Base-by-base conservation (phyloP, 2,888 invertebrate genomes). In the Standfussiana lucernea region DNA sequence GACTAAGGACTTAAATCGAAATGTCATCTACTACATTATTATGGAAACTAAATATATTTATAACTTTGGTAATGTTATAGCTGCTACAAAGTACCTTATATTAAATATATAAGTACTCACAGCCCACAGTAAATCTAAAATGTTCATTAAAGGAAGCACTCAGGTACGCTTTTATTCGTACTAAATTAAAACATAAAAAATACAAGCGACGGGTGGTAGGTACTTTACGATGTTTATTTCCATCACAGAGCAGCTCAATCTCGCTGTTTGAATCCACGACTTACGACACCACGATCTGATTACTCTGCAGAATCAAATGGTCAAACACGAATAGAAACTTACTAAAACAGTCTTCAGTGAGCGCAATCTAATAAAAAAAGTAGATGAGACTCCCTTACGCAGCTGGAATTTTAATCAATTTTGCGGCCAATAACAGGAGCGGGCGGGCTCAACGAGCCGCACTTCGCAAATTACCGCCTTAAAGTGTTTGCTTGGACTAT, bases 381-480 rank as follows among this genome's bases (percentile, higher is more conserved):
- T 93, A 92, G 92, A 93, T 89, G 92, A 90, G 90, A 90, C 92
- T 91, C 89, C 90, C 93, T 93, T 93, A 95, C 95, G 93, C 93
- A 92, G 92, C 90, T 86, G 92, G 95, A 95, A 96, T 96, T 95
- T 95, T 95, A 96, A 95, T 96, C 95, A 96, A 95, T 95, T 95
- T 94, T 94, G 95, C 90, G 95, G 94, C 94, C 95, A 94, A 95
- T 95, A 94, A 93, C 93, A 92, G 93, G 83, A 90, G 91, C 89
- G 85, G 85, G 86, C 88, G 88, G 86, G 81, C 91, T 89, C 90
- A 90, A 91, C 92, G 92, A 90, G 90, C 86, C 90, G 87, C 90
- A 90, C 91, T 93, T 94, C 92, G 88, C 94, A 94, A 95, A 95
- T 95, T 95, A 94, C 93, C 92, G 92, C 92, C 92, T 93, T 92